Evolutionary conservation across 1,140 invertebrate genomes (phyloP), one percentile per base, ranked within the genome.

Genomic region (Adoxophyes honmai): DNA sequence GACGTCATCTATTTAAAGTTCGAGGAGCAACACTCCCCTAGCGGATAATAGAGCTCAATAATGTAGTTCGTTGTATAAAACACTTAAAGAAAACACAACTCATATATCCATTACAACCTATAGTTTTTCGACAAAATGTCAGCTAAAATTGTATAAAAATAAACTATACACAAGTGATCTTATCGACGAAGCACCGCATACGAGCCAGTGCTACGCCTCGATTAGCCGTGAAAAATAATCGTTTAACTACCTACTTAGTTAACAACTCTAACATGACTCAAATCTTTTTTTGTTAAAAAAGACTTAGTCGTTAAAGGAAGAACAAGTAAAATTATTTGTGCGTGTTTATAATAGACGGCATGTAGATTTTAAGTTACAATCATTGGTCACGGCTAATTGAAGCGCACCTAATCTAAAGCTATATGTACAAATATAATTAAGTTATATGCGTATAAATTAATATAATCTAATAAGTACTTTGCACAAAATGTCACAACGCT

Each of bases 391-490:
- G 7, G 18, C 18, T n/a, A 48, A 33, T 11, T 18, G 14, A n/a
- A n/a, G 16, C 11, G 10, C 18, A 37, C 60, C 73, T 65, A 59
- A 36, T 34, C 55, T 78, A 74, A 55, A 37, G 54, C 75, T 86
- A 88, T 88, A 88, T 88, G 77, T 88, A 88, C 84, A 84, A 70
- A 73, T 76, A 73, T 71, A 53, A 65, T 78, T 78, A 80, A 79
- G 63, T 77, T 81, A 81, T 62, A 76, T 73, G 76, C 66, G 66
- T 75, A 88, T 88, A 88, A 88, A 86, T 88, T 86, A 88, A 83
- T 86, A 88, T 81, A 81, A 78, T 67, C 86, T 88, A 88, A 76
- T 88, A 88, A 88, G 86, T 88, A 88, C 86, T 86, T 81, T 88
- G 86, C 86, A 86, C 83, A 87, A 80, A 78, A 78, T 73, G 75